Evolutionary conservation across 2,113 vertebrate species (phyloP).

Genomic region (Hippocampus comes): DNA sequence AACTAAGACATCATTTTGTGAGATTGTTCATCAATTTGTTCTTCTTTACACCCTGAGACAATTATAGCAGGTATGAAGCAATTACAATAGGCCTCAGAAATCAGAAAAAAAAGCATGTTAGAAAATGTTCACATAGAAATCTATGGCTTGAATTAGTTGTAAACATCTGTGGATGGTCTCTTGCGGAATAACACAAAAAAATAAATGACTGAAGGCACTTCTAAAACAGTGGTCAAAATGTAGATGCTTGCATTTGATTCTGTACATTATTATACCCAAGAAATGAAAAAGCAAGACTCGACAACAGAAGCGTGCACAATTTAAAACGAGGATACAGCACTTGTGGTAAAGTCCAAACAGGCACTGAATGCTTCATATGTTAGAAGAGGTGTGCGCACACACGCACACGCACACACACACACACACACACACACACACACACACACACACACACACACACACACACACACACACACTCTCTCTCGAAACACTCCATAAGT

Average conservation of each 20-base stretch:
- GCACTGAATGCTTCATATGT: not conserved
- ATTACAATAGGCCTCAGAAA: not conserved
- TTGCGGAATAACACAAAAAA: not conserved
- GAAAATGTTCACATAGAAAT: not conserved
- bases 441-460: not conserved
- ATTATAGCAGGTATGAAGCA: slow-evolving; percentile 13
- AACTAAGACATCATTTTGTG: slow-evolving; percentile 34
- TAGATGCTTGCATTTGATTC: not conserved
- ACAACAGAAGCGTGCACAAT: not conserved
- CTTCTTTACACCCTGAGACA: slow-evolving; percentile 69
- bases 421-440: not conserved
- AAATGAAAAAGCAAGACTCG: not conserved
- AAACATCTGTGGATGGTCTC: slow-evolving; percentile 2
- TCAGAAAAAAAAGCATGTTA: not conserved
- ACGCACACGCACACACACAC: not conserved
- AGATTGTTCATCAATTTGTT: slow-evolving; percentile 38
- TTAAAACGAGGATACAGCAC: slow-evolving; percentile 36
- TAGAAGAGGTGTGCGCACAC: not conserved
- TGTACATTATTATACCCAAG: not conserved
- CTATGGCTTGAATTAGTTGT: slow-evolving; percentile 1
- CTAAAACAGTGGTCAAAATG: not conserved
- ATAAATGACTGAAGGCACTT: slow-evolving; percentile 1
- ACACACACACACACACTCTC: not conserved
- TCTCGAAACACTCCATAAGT: not conserved
- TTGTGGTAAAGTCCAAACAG: slow-evolving; percentile 33